Base-by-base conservation (phyloP, 2,113 vertebrate species). In the Callospermophilus lateralis region DNA sequence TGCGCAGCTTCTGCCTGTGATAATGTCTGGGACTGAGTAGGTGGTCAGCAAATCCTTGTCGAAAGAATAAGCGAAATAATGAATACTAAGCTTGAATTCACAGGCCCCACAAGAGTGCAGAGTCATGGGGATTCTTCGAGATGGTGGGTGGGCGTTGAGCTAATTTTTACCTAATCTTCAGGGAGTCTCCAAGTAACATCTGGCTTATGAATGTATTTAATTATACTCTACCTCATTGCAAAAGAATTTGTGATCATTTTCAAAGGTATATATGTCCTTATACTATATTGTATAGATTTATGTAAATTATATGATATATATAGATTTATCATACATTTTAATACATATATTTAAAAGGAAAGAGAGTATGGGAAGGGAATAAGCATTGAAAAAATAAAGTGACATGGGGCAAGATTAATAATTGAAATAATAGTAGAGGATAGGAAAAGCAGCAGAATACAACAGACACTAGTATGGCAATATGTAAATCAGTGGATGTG, bases 191-290 rank as follows among this genome's bases (percentile, higher is more conserved):
- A 89, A 93, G 84, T 48, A 86, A 74, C 76, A 96, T 89, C 94
- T 97, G 90, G 65, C 68, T 84, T 84, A 28, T 22, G 39, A 76
- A 77, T 87, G 65, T 67, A 55, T 90, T 95, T 91, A 93, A 89
- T 89, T 93, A 58, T 17, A 73, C 24, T 1, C 24, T 89, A 93
- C 58, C 26, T 96, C 92, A 93, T 15, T 92, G 92, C 70, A 76
- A 94, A 97, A 93, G 84, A 96, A 96, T 93, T 11, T 80, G 70
- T 19, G 7, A n/a, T 83, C 32, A 80, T 87, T 93, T 92, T 89
- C 83, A 96, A 96, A 96, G 92, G 80, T 34, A 58, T 39, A 13
- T 79, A 86, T 26, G 17, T 20, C 55, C 22, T 58, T 58, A 58
- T 58, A 92, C 22, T 58, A 58, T 20, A 55, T 55, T 30, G 16